Evolutionary conservation across 2,797 vertebrate species (phyloP).

Genomic region (Parauchenoglanis punctatus): DNA sequence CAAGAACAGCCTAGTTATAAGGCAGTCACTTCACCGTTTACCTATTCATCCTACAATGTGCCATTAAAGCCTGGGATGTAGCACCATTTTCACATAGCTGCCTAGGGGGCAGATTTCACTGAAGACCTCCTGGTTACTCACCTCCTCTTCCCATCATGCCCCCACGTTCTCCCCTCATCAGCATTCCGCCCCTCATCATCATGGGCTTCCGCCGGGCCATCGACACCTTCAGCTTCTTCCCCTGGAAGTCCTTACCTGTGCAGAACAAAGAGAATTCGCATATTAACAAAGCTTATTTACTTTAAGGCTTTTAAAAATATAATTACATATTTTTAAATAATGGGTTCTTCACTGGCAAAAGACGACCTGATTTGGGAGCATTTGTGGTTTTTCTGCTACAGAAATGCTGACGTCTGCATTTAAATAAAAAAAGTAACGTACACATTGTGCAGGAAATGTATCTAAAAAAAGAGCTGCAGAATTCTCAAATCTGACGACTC

Average conservation of each 20-base stretch:
- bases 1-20: background rate
- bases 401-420: background rate
- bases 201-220: conserved; percentile 92
- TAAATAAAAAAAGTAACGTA: background rate
- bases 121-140: conserved; percentile 59
- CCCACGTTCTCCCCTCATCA: conserved; percentile 85
- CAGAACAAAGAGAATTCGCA: background rate
- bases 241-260: conserved; percentile 93
- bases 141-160: conserved; percentile 92
- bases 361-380: background rate
- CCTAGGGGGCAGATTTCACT: background rate
- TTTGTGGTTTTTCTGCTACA: background rate
- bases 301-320: background rate
- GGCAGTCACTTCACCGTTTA: background rate
- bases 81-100: background rate
- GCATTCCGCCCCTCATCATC: conserved; percentile 89
- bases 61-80: no score
- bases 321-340: background rate
- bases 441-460: background rate
- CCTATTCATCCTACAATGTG: background rate
- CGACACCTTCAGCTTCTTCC: conserved; percentile 90
- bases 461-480: background rate
- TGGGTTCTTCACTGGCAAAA: background rate
- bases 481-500: background rate
- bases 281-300: background rate